A percentile compares a stretch with the other conserved stretches of the same genome.
phyloP scores from a whole-genome alignment of 1,140 invertebrate species.

The Tetramorium parvispinum region DNA sequence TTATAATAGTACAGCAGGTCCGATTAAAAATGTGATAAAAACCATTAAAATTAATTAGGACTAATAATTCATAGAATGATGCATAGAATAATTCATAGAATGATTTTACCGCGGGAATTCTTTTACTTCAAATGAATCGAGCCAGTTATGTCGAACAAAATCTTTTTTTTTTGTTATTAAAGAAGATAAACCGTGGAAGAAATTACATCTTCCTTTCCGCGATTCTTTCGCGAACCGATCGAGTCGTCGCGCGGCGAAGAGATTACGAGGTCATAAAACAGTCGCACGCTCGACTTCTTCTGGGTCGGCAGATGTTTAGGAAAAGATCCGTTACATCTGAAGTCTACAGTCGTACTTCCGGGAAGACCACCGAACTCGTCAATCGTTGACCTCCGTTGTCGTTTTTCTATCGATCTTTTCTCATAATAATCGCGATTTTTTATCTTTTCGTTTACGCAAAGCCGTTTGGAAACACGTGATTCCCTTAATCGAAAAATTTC shows the following conservation, averaged over 20 bases:
- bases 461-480: neutral
- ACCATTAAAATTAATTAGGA: neutral
- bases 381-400: neutral
- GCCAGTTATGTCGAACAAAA: neutral
- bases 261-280: neutral
- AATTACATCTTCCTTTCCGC: neutral
- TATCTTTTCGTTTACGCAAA: neutral
- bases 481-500: slow-evolving; percentile 16
- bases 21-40: neutral
- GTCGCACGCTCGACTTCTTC: neutral
- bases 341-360: neutral
- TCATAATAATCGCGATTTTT: neutral
- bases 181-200: neutral
- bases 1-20: neutral
- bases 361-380: neutral
- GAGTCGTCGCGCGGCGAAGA: neutral
- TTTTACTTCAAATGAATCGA: neutral
- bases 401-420: neutral
- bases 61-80: neutral
- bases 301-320: slow-evolving; percentile 5
- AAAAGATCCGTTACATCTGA: neutral
- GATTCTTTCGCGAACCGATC: neutral
- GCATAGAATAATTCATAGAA: neutral
- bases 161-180: neutral
- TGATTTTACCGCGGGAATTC: neutral